Base-by-base conservation (phyloP, 2,113 vertebrate species). In the Podiceps cristatus region DNA sequence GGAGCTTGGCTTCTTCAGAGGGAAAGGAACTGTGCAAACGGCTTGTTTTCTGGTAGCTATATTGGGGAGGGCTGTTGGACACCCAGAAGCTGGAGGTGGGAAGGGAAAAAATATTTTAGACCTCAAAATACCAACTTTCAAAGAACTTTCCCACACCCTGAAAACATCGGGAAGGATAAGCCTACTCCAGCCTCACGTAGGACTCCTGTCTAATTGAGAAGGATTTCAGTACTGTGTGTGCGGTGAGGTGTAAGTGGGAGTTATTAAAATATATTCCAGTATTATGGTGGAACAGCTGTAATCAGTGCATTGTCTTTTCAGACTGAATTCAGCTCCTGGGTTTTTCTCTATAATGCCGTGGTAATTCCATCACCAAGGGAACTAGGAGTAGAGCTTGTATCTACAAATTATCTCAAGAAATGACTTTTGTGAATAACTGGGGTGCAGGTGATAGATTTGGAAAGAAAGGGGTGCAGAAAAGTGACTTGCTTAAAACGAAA, bases 301-400 rank as follows among this genome's bases (percentile, higher is more conserved):
- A 59, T 77, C 81, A 59, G n/a, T 45, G 45, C 92, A 40, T 71
- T 91, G 82, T 88, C 90, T 92, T 92, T 84, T 50, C 63, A 19
- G 60, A 24, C 79, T 67, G 55, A 58, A 24, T 44, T 91, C 82
- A 88, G 56, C 64, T 71, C 88, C 89, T 90, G 71, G 10, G 22
- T 86, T 69, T 56, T 76, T 35, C 78, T 88, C 79, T 64, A 9
- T 58, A 53, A 29, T 13, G 49, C 69, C 45, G 7, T 85, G 88
- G 12, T 59, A 79, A 66, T 95, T 95, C 86, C 72, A 97, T 97
- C 97, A 88, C 96, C 92, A 96, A 71, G 96, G 95, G 94, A 96
- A 92, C 91, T 84, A 44, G 72, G 35, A 95, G 71, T 66, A 53
- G 90, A 84, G 66, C 87, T 76, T 15, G 77, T 68, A 60, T 79